Percentiles rank a stretch among this genome's conserved stretches.
phyloP scores from a whole-genome alignment of 1,140 invertebrate genomes.

The Conus ventricosus region DNA sequence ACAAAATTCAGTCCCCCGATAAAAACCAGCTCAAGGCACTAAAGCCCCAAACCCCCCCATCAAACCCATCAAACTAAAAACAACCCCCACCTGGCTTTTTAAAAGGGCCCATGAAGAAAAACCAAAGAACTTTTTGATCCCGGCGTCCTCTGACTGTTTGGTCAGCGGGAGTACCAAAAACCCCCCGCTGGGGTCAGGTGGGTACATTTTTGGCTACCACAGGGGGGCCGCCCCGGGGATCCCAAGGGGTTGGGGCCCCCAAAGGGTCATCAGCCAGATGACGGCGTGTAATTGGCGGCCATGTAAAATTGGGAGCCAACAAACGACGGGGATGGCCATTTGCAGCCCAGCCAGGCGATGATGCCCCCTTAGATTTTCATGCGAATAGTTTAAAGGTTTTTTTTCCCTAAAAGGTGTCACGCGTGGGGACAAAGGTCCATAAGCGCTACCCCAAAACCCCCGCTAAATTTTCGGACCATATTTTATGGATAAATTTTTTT shows the following conservation, averaged over 20 bases:
- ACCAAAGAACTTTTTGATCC: constrained; percentile 97
- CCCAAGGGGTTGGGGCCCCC: constrained; percentile 87
- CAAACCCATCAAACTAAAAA: background rate
- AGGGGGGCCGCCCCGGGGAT: constrained; percentile 91
- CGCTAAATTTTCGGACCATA: too few species aligned
- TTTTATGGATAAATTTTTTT: too few species aligned
- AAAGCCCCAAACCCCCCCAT: too few species aligned
- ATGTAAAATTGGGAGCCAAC: constrained; percentile 96
- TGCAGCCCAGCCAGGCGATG: constrained; percentile 86
- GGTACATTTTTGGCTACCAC: constrained; percentile 90
- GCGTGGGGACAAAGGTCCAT: too few species aligned
- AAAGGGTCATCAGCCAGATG: constrained; percentile 40
- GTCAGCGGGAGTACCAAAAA: constrained; percentile 80
- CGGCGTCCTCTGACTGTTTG: constrained; percentile 85
- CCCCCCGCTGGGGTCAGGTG: constrained; percentile 95
- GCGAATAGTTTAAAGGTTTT: too few species aligned
- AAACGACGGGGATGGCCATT: constrained; percentile 93
- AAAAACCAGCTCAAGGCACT: too few species aligned
- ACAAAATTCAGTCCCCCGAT: background rate
- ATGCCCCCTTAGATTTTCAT: constrained; percentile 40
- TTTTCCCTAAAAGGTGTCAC: too few species aligned
- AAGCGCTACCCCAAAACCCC: too few species aligned
- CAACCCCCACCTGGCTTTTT: constrained; percentile 84
- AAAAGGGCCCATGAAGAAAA: constrained; percentile 98
- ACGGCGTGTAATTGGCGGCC: constrained; percentile 88